Evolutionary conservation across 2,113 vertebrate species (phyloP).

Genomic region (Actinemys pallida): DNA sequence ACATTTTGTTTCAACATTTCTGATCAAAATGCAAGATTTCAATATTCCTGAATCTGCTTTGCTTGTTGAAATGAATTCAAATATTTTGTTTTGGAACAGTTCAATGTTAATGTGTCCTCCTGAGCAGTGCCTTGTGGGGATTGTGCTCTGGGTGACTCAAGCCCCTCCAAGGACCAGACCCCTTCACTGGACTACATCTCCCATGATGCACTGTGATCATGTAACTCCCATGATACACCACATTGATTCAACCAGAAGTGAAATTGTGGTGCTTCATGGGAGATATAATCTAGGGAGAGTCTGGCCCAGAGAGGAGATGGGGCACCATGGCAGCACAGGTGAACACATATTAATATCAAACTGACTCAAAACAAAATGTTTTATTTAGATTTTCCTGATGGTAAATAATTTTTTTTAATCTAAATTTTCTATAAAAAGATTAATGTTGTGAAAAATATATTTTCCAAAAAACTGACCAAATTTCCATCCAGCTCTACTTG

Average conservation of each 20-base stretch:
- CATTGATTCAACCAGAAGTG: accelerated
- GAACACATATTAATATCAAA: neutral
- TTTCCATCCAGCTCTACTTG: neutral
- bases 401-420: too few relatives aligned
- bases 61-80: too few relatives aligned
- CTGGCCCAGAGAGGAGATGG: accelerated
- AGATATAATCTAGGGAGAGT: neutral
- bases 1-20: neutral
- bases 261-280: accelerated
- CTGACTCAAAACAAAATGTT: neutral
- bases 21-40: neutral
- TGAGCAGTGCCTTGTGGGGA: too few relatives aligned
- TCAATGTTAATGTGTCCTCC: neutral
- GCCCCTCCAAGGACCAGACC: accelerated
- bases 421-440: neutral
- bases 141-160: too few relatives aligned
- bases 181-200: neutral
- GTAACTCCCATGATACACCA: accelerated
- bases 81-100: accelerated
- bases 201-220: neutral
- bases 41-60: neutral
- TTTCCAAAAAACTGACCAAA: neutral
- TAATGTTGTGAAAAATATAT: neutral
- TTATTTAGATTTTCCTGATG: neutral
- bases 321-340: neutral